Evolutionary conservation across 2,113 vertebrate genomes (phyloP), one percentile per base, ranked within the genome.

Genomic region (Nothobranchius furzeri): DNA sequence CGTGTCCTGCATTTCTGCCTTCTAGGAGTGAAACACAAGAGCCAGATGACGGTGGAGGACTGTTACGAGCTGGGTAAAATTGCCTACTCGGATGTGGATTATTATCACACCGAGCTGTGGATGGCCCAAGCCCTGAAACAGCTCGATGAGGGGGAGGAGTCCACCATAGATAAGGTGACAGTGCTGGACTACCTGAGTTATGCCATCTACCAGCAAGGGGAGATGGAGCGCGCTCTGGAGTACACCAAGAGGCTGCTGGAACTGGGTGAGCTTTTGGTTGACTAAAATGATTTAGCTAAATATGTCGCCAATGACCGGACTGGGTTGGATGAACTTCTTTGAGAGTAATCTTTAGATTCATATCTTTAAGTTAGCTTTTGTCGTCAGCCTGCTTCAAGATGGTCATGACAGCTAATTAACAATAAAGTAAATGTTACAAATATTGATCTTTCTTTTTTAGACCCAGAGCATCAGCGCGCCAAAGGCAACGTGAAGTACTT

Each of bases 91-190:
- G 96, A 98, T 13, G 94, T 92, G 0, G 98, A 99, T 79, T 99
- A 99, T 79, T 99, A 98, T 85, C 97, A 99, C 87, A 99, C 98
- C 0, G 97, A 98, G 85, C 92, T 99, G 24, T 99, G 98, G 98
- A 99, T 99, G 98, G 90, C 93, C 7, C 97, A 99, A 76, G 96
- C 97, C 9, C 90, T 99, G 55, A 93, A 76, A 57, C 96, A 99
- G 84, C 78, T 98, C 49, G 94, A 98, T 46, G 87, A 94, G 43
- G 96, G 95, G 37, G 96, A 98, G 80, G 94, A 95, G 84, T 96
- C 96, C 53, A 88, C 94, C 40, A 85, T 96, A 67, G 92, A 98
- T 55, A 96, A 95, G 81, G 96, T 89, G 64, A 82, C 92, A 74
- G 74, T 95, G 91, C 94, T 93, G 87, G 92, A 94, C 86, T 94